A percentile compares a stretch with the other conserved stretches of the same genome.
Conservation (phyloP, 2,888 invertebrate genomes). For the Lapara coniferarum region DNA sequence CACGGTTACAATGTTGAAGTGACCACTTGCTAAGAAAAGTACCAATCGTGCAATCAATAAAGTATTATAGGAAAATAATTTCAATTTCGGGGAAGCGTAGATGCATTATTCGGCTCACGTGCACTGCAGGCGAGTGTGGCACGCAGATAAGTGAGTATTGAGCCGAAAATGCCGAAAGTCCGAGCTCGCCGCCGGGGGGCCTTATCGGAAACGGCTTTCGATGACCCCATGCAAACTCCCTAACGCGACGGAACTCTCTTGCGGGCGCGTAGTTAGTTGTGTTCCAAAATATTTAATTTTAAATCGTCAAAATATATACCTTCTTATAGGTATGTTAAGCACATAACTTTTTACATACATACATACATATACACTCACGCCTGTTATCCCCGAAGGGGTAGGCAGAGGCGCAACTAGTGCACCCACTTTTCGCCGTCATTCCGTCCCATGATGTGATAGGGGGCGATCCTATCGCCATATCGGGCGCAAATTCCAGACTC, state of each 20-base stretch:
- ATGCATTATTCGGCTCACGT: slow-evolving; percentile 79
- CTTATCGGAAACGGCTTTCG: slow-evolving; percentile 84
- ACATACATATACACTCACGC: too few species aligned
- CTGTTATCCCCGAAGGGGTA: too few species aligned
- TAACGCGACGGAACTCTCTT: slow-evolving; percentile 66
- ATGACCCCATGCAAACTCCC: slow-evolving; percentile 81
- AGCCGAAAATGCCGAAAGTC: slow-evolving; percentile 64
- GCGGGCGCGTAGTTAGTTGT: slow-evolving; percentile 14
- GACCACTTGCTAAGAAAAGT: not conserved
- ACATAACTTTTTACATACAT: too few species aligned
- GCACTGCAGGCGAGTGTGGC: slow-evolving; percentile 72
- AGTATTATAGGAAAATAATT: slow-evolving; percentile 72
- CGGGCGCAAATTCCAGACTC: too few species aligned
- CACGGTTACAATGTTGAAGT: not conserved
- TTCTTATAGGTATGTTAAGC: too few species aligned
- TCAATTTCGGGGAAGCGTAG: slow-evolving; percentile 68
- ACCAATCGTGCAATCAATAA: slow-evolving; percentile 55
- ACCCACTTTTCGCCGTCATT: too few species aligned
- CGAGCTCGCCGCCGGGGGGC: slow-evolving; percentile 61
- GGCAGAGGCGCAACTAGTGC: too few species aligned
- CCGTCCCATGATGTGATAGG: too few species aligned
- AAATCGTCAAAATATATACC: not conserved
- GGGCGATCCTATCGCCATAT: too few species aligned
- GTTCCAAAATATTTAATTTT: not conserved
- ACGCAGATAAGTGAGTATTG: slow-evolving; percentile 75